These are phyloP conservation scores for Agrochola litura DNA, from an alignment of 2,888 invertebrate genomes.

Conservation along the genomic window DNA sequence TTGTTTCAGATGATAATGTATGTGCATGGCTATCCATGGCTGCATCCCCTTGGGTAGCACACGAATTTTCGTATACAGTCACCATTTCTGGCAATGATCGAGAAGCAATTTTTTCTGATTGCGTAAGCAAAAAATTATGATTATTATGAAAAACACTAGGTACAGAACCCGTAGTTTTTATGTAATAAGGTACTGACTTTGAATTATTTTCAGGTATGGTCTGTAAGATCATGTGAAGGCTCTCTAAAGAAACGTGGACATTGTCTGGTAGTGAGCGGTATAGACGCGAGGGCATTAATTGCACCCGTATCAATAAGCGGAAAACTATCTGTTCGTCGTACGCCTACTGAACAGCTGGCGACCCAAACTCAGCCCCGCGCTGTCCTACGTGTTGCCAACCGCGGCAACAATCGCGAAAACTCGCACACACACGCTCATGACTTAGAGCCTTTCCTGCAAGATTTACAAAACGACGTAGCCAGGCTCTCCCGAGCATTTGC, in stretches of 20 bases:
- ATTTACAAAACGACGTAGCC: slow-evolving; percentile 82
- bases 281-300: slow-evolving; percentile 80
- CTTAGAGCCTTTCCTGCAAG: slow-evolving; percentile 80
- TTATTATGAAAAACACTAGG: background rate
- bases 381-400: slow-evolving; percentile 84
- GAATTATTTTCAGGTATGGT: slow-evolving; percentile 80
- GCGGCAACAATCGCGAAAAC: slow-evolving; percentile 72
- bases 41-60: slow-evolving; percentile 83
- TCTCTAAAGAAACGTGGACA: slow-evolving; percentile 85
- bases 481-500: slow-evolving; percentile 82
- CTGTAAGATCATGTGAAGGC: slow-evolving; percentile 86
- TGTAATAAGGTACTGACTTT: background rate
- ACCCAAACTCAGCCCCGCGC: slow-evolving; percentile 82
- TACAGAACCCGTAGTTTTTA: background rate
- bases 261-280: slow-evolving; percentile 79
- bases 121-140: slow-evolving; percentile 75
- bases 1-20: slow-evolving; percentile 78
- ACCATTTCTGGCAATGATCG: slow-evolving; percentile 87
- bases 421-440: slow-evolving; percentile 65
- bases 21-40: slow-evolving; percentile 87
- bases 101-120: slow-evolving; percentile 87
- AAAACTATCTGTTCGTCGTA: slow-evolving; percentile 82
- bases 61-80: slow-evolving; percentile 83
- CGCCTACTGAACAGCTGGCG: slow-evolving; percentile 77
- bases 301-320: slow-evolving; percentile 78